phyloP scores from a whole-genome alignment of 2,888 invertebrate species.

The Galerucella pusilla region DNA sequence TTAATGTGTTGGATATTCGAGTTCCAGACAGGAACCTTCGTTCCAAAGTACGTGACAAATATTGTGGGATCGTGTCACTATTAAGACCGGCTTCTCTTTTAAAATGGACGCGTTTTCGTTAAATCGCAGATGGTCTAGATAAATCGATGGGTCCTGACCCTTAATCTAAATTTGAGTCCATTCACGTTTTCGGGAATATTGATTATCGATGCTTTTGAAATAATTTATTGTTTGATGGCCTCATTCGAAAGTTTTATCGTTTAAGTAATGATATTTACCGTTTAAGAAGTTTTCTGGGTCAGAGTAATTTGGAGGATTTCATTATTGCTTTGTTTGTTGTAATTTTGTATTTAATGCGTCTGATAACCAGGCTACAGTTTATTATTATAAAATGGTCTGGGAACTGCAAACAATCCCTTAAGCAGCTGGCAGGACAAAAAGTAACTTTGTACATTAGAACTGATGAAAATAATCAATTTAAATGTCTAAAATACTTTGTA shows the following conservation, averaged over 20 bases:
- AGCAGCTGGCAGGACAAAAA: no score
- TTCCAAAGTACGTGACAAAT: background rate
- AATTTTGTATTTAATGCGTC: no score
- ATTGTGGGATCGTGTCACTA: background rate
- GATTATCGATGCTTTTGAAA: constrained; percentile 4
- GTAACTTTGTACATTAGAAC: no score
- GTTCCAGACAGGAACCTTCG: background rate
- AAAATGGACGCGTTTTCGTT: background rate
- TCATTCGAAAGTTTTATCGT: background rate
- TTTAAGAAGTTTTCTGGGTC: background rate
- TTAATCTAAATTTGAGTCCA: background rate
- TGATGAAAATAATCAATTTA: no score
- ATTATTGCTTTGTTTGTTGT: background rate
- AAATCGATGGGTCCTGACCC: constrained; percentile 7
- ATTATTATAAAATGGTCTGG: no score
- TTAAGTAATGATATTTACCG: background rate
- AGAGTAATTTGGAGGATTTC: background rate
- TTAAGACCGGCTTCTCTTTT: background rate
- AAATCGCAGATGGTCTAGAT: background rate
- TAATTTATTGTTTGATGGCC: background rate
- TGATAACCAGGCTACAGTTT: no score
- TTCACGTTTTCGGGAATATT: constrained; percentile 6
- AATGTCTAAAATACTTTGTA: no score
- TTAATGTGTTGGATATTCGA: background rate
- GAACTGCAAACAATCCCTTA: no score